These are phyloP conservation scores for Rhabdornis inornatus DNA, from an alignment of 2,113 vertebrate genomes.

Conservation along the genomic window DNA sequence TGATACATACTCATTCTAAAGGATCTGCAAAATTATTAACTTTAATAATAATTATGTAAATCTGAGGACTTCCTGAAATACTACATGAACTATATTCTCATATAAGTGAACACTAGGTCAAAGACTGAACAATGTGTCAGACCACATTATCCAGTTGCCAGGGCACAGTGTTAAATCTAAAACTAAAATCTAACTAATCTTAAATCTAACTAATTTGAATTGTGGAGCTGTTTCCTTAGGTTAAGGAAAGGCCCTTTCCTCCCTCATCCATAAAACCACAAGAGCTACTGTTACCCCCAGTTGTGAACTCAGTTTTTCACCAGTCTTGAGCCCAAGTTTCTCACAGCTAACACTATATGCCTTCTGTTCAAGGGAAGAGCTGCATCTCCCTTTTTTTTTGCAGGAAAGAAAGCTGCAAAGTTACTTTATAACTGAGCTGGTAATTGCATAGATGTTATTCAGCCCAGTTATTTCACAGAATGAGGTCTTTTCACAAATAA, in stretches of 20 bases:
- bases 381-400: not conserved
- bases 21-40: not conserved
- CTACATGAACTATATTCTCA: not conserved
- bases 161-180: not conserved
- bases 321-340: not conserved
- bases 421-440: not conserved
- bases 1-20: not conserved
- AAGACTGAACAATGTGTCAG: not conserved
- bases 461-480: not conserved
- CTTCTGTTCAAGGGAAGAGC: not conserved
- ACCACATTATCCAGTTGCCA: not conserved
- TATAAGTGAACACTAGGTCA: not conserved
- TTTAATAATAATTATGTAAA: not conserved
- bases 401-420: not conserved
- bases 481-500: not conserved
- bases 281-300: not conserved
- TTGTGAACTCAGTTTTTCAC: not conserved
- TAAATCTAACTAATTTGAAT: not conserved
- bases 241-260: not conserved
- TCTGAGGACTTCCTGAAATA: not conserved
- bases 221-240: not conserved
- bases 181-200: too few species aligned
- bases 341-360: not conserved
- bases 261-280: not conserved
- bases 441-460: not conserved